Evolutionary conservation across 1,140 invertebrate species (phyloP).

Genomic region (Ctenoplectra terminalis): DNA sequence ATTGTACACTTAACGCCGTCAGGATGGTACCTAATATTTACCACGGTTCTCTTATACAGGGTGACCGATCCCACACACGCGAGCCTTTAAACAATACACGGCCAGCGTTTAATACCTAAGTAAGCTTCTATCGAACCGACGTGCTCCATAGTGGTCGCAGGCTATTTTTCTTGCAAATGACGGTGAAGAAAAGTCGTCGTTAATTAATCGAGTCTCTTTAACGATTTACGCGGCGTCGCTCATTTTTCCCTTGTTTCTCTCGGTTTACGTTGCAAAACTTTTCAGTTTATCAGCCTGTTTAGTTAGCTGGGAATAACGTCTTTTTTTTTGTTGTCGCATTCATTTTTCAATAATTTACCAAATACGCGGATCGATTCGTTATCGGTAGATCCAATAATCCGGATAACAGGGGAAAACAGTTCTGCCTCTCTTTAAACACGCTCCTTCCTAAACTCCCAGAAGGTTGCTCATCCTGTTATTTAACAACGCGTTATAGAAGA

Average conservation of each 20-base stretch:
- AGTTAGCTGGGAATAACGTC: not conserved
- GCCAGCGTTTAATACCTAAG: conserved; percentile 39
- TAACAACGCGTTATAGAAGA: conserved; percentile 42
- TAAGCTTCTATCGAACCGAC: conserved; percentile 4
- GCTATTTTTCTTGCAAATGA: conserved; percentile 39
- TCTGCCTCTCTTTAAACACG: conserved; percentile 25
- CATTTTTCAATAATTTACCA: not conserved
- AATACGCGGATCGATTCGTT: not conserved
- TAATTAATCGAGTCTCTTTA: conserved; percentile 36
- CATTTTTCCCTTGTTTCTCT: not conserved
- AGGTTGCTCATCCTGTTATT: conserved; percentile 57
- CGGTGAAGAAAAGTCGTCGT: conserved; percentile 6
- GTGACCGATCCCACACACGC: conserved; percentile 67
- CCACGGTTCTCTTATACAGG: conserved; percentile 69
- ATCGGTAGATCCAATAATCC: not conserved
- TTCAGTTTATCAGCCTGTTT: not conserved
- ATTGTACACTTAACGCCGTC: conserved; percentile 71
- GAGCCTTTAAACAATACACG: conserved; percentile 62
- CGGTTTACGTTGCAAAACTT: not conserved
- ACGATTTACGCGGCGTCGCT: not conserved
- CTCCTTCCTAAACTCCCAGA: conserved; percentile 26
- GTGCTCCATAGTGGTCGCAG: not conserved
- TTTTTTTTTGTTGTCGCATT: not conserved
- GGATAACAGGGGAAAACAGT: conserved; percentile 1
- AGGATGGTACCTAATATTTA: conserved; percentile 77